These are phyloP conservation scores for Zosterops pallidus DNA, from an alignment of 2,113 vertebrate genomes.

Conservation along the genomic window DNA sequence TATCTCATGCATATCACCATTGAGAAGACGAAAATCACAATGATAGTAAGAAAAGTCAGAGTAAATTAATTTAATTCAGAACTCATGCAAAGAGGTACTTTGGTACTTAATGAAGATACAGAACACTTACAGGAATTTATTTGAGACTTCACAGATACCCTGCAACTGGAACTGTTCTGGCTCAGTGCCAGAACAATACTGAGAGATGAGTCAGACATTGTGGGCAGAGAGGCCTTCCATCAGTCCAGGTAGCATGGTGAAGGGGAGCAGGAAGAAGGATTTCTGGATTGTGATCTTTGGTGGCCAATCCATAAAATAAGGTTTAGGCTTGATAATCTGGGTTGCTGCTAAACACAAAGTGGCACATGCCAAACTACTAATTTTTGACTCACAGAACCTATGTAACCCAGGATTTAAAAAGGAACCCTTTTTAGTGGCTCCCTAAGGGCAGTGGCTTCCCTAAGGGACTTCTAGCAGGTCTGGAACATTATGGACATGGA, in stretches of 20 bases:
- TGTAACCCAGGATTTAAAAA: not conserved
- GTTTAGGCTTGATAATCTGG: not conserved
- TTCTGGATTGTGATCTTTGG: not conserved
- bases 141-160: not conserved
- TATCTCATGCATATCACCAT: not conserved
- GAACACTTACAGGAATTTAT: not conserved
- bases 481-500: not conserved
- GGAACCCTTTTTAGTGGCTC: not conserved
- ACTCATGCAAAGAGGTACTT: not conserved
- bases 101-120: not conserved
- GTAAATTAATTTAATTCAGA: not conserved
- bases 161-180: not conserved
- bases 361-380: not conserved
- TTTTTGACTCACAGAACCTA: not conserved
- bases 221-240: not conserved
- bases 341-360: not conserved
- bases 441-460: not conserved
- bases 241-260: not conserved
- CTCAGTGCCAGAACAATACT: not conserved
- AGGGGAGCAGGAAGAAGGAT: not conserved
- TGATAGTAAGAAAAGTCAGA: not conserved
- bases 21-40: not conserved
- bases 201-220: not conserved
- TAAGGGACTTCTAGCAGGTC: not conserved
- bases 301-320: not conserved